Percentiles rank a stretch among this genome's conserved stretches.
phyloP scores from a whole-genome alignment of 2,797 vertebrate species.

The Sebastes oblongus region DNA sequence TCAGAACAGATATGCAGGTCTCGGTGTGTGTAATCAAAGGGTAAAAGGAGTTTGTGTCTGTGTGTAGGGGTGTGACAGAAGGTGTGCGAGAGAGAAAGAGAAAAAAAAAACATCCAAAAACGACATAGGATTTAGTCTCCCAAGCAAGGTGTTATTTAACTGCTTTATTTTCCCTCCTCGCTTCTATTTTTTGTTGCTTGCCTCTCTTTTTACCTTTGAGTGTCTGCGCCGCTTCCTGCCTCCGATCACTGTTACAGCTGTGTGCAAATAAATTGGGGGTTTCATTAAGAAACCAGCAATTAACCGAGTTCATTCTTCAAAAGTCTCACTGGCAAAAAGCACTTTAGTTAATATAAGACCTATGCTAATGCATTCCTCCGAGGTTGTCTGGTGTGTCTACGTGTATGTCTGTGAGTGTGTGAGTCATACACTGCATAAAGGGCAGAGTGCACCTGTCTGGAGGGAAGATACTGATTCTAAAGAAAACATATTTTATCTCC shows the following conservation, averaged over 20 bases:
- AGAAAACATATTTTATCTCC: constrained; percentile 35
- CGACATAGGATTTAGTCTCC: constrained; percentile 14
- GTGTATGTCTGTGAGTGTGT: constrained; percentile 3
- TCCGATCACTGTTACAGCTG: constrained; percentile 40
- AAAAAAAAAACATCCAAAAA: background rate
- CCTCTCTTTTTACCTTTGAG: constrained; percentile 22
- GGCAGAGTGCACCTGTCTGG: constrained; percentile 42
- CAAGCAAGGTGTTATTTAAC: constrained; percentile 19
- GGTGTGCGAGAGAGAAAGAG: background rate
- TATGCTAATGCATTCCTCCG: background rate
- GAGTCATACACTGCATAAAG: constrained; percentile 28
- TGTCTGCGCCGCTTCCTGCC: constrained; percentile 38
- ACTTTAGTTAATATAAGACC: constrained; percentile 34
- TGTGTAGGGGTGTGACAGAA: constrained; percentile 17
- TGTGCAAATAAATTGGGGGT: constrained; percentile 25
- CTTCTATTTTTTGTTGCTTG: constrained; percentile 22
- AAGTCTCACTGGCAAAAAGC: constrained; percentile 19
- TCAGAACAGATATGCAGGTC: constrained; percentile 33
- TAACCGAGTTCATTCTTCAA: constrained; percentile 36
- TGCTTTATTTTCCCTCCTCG: background rate
- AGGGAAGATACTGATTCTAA: constrained; percentile 21
- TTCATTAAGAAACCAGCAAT: constrained; percentile 49
- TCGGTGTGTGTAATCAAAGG: constrained; percentile 41
- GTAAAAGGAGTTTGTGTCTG: constrained; percentile 26
- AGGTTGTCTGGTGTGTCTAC: constrained; percentile 4